Conservation (phyloP, 2,113 vertebrate genomes). For the Phalacrocorax brasilianus region DNA sequence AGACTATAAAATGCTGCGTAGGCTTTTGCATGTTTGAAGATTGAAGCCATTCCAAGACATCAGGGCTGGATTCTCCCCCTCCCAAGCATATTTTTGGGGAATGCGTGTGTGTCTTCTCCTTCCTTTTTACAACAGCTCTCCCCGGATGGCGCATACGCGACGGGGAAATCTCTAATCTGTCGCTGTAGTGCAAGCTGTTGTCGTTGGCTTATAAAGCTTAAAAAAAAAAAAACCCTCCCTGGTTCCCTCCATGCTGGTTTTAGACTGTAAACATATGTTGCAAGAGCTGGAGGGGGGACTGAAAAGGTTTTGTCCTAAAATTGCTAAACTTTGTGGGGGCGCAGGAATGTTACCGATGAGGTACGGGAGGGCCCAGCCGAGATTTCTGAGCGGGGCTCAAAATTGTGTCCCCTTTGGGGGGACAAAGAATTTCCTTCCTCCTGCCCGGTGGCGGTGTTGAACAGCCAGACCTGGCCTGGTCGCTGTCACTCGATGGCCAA, state of each 20-base stretch:
- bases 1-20: not conserved
- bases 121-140: not conserved
- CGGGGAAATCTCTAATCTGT: not conserved
- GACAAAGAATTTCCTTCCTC: not conserved
- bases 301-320: not conserved
- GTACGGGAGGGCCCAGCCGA: not conserved
- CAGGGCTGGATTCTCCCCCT: not conserved
- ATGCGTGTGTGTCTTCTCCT: not conserved
- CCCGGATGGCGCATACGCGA: not conserved
- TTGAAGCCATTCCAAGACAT: not conserved
- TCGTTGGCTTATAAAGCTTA: not conserved
- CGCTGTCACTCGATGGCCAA: not conserved
- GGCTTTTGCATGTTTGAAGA: not conserved
- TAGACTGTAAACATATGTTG: not conserved
- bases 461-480: not conserved
- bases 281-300: not conserved
- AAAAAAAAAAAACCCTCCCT: not conserved
- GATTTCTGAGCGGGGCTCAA: rapidly evolving
- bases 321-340: not conserved
- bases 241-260: not conserved
- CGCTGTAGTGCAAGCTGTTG: not conserved
- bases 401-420: not conserved
- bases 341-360: not conserved
- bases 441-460: not conserved
- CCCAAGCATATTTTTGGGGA: not conserved